Percentiles rank a stretch among this genome's conserved stretches.
These are phyloP conservation scores for Rhinolophus sinicus DNA, from an alignment of 2,113 vertebrate species.

Conservation along the genomic window DNA sequence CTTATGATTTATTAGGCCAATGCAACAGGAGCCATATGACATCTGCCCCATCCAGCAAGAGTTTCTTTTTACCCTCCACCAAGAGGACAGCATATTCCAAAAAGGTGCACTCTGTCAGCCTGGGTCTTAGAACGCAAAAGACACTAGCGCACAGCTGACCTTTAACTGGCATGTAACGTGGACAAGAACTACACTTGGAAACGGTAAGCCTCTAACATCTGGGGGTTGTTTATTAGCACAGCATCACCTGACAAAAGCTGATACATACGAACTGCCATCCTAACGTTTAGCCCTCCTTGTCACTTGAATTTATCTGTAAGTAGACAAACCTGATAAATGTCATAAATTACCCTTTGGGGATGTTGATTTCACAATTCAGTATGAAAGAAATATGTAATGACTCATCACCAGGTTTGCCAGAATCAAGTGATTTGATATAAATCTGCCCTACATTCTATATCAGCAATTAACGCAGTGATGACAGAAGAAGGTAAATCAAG, in stretches of 20 bases:
- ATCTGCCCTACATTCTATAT: not conserved
- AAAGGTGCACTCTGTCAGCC: not conserved
- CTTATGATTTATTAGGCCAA: not conserved
- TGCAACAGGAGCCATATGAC: not conserved
- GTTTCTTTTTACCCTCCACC: not conserved
- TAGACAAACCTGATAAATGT: not conserved
- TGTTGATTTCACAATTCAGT: not conserved
- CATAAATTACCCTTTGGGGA: not conserved
- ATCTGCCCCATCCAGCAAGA: not conserved
- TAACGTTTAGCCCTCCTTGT: not conserved
- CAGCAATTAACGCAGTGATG: not conserved
- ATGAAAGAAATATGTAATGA: conserved; percentile 5
- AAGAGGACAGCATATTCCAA: not conserved
- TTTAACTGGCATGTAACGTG: accelerated
- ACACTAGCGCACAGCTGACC: not conserved
- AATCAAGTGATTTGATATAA: not conserved
- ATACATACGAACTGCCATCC: not conserved
- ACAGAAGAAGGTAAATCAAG: not conserved
- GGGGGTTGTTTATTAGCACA: not conserved
- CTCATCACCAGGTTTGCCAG: not conserved
- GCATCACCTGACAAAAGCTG: not conserved
- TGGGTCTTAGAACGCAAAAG: not conserved
- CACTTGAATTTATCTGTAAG: not conserved
- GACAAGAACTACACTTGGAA: not conserved
- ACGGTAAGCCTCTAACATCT: not conserved